These are phyloP conservation scores for Limnephilus rhombicus DNA, from an alignment of 2,888 invertebrate species.

Conservation along the genomic window DNA sequence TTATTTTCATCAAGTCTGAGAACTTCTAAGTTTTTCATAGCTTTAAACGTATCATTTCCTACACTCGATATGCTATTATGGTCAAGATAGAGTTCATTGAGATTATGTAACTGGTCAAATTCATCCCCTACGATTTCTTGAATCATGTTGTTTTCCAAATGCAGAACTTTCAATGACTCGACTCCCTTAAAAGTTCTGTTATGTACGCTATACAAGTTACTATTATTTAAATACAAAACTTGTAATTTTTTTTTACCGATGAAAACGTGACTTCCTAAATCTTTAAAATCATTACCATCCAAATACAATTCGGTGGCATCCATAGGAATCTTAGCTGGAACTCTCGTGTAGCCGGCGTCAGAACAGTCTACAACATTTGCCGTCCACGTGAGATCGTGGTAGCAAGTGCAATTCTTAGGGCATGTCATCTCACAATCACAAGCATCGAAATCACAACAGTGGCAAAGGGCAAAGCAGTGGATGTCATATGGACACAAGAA, in stretches of 20 bases:
- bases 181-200: slow-evolving; percentile 91
- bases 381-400: slow-evolving; percentile 90
- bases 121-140: slow-evolving; percentile 87
- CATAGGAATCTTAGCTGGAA: slow-evolving; percentile 90
- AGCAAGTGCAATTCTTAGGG: slow-evolving; percentile 90
- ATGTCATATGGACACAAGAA: slow-evolving; percentile 89
- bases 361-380: slow-evolving; percentile 91
- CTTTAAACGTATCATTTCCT: slow-evolving; percentile 87
- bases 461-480: slow-evolving; percentile 92
- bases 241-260: slow-evolving; percentile 90
- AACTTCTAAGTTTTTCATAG: slow-evolving; percentile 85
- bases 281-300: slow-evolving; percentile 88
- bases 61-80: slow-evolving; percentile 87
- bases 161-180: slow-evolving; percentile 83
- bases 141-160: slow-evolving; percentile 87
- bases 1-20: slow-evolving; percentile 87
- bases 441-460: slow-evolving; percentile 93
- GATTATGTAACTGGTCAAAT: slow-evolving; percentile 85
- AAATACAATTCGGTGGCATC: slow-evolving; percentile 93
- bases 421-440: slow-evolving; percentile 96
- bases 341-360: slow-evolving; percentile 83
- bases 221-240: slow-evolving; percentile 87
- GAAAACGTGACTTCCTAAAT: slow-evolving; percentile 89
- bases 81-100: slow-evolving; percentile 88
- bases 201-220: slow-evolving; percentile 85